These are phyloP conservation scores for Pteronotus mesoamericanus DNA, from an alignment of 2,797 vertebrate species.

Conservation along the genomic window DNA sequence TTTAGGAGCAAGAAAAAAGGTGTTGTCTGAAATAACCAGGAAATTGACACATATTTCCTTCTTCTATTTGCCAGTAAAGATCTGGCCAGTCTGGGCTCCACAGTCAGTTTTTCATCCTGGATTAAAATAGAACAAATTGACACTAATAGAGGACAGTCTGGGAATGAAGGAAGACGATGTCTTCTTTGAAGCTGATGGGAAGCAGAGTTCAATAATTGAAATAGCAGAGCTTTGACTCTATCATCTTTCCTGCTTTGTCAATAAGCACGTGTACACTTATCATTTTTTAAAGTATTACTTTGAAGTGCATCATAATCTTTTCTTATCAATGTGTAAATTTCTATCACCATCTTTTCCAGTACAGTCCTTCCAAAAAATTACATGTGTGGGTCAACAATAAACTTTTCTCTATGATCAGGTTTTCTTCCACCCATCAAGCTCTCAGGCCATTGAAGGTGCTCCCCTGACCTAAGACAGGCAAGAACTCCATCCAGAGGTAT, in stretches of 20 bases:
- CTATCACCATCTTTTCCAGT: not conserved
- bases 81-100: not conserved
- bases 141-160: not conserved
- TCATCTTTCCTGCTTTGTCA: not conserved
- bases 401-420: not conserved
- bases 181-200: not conserved
- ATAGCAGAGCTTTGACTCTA: not conserved
- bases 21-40: not conserved
- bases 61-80: not conserved
- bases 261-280: rapidly evolving
- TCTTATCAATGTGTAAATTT: rapidly evolving
- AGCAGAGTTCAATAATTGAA: not conserved
- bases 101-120: not conserved
- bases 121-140: conserved; percentile 36
- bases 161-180: not conserved
- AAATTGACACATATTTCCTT: not conserved
- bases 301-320: not conserved
- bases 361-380: not conserved
- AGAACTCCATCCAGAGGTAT: not conserved
- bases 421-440: not conserved
- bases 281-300: not conserved
- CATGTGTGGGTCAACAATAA: rapidly evolving
- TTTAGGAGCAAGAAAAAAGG: not conserved
- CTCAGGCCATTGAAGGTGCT: too few species aligned
- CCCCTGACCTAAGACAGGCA: rapidly evolving